phyloP scores from a whole-genome alignment of 2,888 invertebrate genomes.

The Amblyjoppa proteus region DNA sequence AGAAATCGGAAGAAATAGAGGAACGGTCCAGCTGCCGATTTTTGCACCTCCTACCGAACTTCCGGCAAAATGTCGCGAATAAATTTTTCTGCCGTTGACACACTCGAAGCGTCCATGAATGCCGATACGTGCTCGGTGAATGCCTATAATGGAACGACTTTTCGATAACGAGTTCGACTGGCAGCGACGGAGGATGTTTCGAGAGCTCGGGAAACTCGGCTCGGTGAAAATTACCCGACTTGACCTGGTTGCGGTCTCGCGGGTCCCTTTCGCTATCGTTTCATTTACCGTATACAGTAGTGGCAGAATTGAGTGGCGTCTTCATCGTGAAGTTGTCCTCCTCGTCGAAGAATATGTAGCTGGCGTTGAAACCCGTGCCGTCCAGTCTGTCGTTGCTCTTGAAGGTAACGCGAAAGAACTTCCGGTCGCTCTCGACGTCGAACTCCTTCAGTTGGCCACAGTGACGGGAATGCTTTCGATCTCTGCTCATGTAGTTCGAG shows the following conservation, averaged over 20 bases:
- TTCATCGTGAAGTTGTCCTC: constrained; percentile 87
- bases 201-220: not conserved
- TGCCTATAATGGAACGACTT: not conserved
- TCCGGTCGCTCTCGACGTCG: constrained; percentile 94
- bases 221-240: not conserved
- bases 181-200: not conserved
- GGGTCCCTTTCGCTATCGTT: constrained; percentile 6
- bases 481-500: constrained; percentile 96
- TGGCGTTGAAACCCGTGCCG: constrained; percentile 97
- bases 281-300: constrained; percentile 70
- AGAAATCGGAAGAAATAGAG: not conserved
- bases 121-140: not conserved
- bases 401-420: constrained; percentile 98
- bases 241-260: not conserved
- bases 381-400: constrained; percentile 97
- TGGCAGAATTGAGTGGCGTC: constrained; percentile 79
- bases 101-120: not conserved
- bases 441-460: constrained; percentile 95
- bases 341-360: constrained; percentile 93
- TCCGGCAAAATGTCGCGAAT: constrained; percentile 6
- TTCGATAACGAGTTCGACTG: constrained; percentile 12
- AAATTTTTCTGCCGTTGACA: not conserved
- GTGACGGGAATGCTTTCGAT: constrained; percentile 94
- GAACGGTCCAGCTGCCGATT: not conserved
- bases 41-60: not conserved